phyloP scores from a whole-genome alignment of 2,888 invertebrate genomes.

The Ptychoptera albimana region DNA sequence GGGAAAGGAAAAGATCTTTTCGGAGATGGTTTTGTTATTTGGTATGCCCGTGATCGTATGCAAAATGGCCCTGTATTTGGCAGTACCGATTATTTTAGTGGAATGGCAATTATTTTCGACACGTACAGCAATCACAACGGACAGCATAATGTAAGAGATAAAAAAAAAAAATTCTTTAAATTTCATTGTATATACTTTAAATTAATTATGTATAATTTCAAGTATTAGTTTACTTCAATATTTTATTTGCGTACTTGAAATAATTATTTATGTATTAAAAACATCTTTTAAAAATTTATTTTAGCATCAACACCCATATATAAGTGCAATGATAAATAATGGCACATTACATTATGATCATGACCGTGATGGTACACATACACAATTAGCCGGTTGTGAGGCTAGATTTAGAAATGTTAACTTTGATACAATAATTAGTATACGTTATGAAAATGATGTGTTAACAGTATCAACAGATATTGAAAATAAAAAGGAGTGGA shows the following conservation, averaged over 20 bases:
- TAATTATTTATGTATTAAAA: background rate
- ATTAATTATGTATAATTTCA: background rate
- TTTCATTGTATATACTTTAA: no score
- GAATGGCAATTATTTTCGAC: slow-evolving; percentile 85
- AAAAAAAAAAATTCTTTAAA: background rate
- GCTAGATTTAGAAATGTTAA: slow-evolving; percentile 84
- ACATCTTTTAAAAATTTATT: slow-evolving; percentile 6
- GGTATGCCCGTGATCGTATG: slow-evolving; percentile 79
- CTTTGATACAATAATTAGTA: slow-evolving; percentile 77
- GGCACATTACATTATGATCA: slow-evolving; percentile 93
- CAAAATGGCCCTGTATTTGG: slow-evolving; percentile 83
- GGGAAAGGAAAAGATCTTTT: slow-evolving; percentile 90
- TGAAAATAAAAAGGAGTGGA: slow-evolving; percentile 85
- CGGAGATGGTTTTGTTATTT: slow-evolving; percentile 93
- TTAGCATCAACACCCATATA: slow-evolving; percentile 95
- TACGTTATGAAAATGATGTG: slow-evolving; percentile 81
- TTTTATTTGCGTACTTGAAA: background rate
- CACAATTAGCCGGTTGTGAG: slow-evolving; percentile 93
- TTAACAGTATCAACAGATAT: slow-evolving; percentile 84
- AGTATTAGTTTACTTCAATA: background rate
- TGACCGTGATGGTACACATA: slow-evolving; percentile 95
- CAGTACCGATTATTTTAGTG: slow-evolving; percentile 76
- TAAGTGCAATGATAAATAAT: slow-evolving; percentile 97
- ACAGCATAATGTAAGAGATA: slow-evolving; percentile 78
- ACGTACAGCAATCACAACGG: slow-evolving; percentile 99